Base-by-base conservation (phyloP, 2,113 vertebrate genomes). In the Lepus americanus region DNA sequence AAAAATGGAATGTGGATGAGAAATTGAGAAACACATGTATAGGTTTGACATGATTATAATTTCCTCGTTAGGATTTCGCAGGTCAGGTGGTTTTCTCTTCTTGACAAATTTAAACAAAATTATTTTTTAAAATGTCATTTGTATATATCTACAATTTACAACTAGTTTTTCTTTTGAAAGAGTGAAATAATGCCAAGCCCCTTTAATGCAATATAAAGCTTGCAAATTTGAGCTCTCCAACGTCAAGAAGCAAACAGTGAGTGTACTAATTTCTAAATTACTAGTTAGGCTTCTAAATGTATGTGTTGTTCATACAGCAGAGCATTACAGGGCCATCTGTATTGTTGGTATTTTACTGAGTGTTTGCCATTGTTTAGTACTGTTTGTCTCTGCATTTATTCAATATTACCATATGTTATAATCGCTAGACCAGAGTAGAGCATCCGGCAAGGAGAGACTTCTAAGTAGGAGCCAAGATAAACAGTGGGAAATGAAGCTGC, bases 221-320 rank as follows among this genome's bases (percentile, higher is more conserved):
- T 95, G 63, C 63, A 95, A 23, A 69, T 96, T 95, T 87, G 90
- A 92, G 76, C 59, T 77, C 27, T 96, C 72, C 63, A 63, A 3
- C 39, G 55, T 81, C n/a, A 86, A 82, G 77, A 96, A 95, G 89
- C 66, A 84, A 64, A 92, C 27, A 73, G 9, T 73, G 3, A 90
- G 5, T 85, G 22, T 76, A 74, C 67, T 96, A 86, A 96, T 96
- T 97, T 95, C 81, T 94, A 82, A 92, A 92, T 94, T 94, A 67
- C 86, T 93, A 78, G 73, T 39, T 87, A 66, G 59, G 44, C 55
- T 96, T 95, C 74, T 83, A 70, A 92, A 80, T 91, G 70, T 95
- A 13, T 85, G 55, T 85, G n/a, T 80, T 92, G 22, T 87, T 96
- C 59, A 39, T 66, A 85, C 25, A 87, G 89, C 81, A 90, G 77